A percentile compares a stretch with the other conserved stretches of the same genome.
These are phyloP conservation scores for Eulemur albifrons DNA, from an alignment of 2,797 vertebrate genomes.

Conservation along the genomic window DNA sequence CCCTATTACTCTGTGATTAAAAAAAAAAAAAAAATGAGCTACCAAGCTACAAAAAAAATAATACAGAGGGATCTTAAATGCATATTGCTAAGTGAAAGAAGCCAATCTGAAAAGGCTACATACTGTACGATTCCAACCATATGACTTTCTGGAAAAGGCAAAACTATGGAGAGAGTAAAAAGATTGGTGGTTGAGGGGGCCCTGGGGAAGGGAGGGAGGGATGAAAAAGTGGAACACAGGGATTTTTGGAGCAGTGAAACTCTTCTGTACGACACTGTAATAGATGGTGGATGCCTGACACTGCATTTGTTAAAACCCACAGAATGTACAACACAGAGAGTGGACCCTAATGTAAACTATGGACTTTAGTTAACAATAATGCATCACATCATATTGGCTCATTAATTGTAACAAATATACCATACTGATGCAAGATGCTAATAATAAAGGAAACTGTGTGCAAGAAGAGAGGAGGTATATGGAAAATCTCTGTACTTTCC, in stretches of 20 bases:
- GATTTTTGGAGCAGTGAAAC: background rate
- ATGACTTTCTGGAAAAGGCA: background rate
- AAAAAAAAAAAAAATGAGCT: background rate
- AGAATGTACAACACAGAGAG: background rate
- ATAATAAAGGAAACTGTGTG: background rate
- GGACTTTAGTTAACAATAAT: background rate
- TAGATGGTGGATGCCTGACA: background rate
- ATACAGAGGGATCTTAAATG: background rate
- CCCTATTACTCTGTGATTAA: background rate
- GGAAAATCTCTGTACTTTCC: background rate
- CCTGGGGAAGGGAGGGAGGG: background rate
- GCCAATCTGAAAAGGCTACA: background rate
- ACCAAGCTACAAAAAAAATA: background rate
- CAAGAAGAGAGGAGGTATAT: background rate
- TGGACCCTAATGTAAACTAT: background rate
- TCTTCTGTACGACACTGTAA: background rate
- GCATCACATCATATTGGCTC: background rate
- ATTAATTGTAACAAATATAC: background rate
- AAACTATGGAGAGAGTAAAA: background rate
- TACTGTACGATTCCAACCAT: background rate
- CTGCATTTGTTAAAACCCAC: background rate
- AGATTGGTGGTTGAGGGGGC: background rate
- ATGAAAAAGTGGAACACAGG: too few relatives aligned
- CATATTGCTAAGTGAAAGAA: background rate
- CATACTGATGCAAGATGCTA: background rate